Base-by-base conservation (phyloP, 2,888 invertebrate genomes). In the Drosophila multiciliata region DNA sequence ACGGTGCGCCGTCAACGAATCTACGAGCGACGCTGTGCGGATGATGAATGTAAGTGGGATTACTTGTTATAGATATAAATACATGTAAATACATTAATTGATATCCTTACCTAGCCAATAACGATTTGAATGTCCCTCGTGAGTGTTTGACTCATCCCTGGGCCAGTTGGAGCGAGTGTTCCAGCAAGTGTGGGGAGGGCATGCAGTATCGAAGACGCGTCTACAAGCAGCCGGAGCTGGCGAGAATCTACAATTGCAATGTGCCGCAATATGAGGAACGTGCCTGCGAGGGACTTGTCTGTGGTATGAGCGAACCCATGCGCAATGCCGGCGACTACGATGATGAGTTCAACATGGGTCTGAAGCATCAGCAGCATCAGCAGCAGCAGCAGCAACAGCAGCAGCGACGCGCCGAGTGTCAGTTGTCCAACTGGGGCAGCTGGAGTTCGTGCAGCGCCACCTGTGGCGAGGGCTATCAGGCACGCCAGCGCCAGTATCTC, bases 361-460 rank as follows among this genome's bases (percentile, higher is more conserved):
- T 54, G 17, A 59, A 55, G 48, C n/a, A 33, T 35, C 35, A 6
- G 17, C 38, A 38, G 2, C n/a, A n/a, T n/a, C 40, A 40, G 0
- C 20, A 45, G 15, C 26, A 32, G n/a, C 26, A 59, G 0, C 7
- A 11, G 0, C 55, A 69, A 38, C 66, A 68, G 3, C 52, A 74
- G 29, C 71, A 69, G 90, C 32, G 79, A 40, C 53, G 93, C 58
- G 93, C 94, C 0, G 92, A 95, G 75, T 97, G 97, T 89, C 95
- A 95, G 9, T 92, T 97, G 63, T 95, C 96, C 0, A 92, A 94
- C 6, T 98, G 97, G 97, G 95, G 95, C 1, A 94, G 94, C 59
- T 97, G 97, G 97, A 96, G 96, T 0, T 94, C 95, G 35, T 97
- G 97, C 91, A 96, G 96, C 33, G 95, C 95, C 38, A 95, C 95